Conservation (phyloP, 2,888 invertebrate genomes). For the Orthonychiurus folsomi region DNA sequence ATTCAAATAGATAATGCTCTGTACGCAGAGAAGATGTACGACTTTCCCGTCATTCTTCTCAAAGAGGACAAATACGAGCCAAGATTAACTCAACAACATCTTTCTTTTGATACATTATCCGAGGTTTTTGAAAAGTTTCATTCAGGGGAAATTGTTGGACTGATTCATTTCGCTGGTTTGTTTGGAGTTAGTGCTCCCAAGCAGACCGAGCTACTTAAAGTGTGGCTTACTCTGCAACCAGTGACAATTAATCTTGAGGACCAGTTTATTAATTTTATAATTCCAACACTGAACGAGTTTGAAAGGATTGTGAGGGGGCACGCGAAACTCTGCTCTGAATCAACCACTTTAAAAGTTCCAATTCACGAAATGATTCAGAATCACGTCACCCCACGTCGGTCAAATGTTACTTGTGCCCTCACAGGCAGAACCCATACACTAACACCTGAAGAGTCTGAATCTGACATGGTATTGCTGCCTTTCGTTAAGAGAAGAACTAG, state of each 20-base stretch:
- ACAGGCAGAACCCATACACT: neutral
- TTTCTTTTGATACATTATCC: neutral
- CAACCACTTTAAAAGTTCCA: too few species aligned
- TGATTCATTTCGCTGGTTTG: neutral
- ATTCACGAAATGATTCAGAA: too few species aligned
- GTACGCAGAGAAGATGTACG: slow-evolving; percentile 18
- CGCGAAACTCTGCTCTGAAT: too few species aligned
- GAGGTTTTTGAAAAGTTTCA: neutral
- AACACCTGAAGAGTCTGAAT: neutral
- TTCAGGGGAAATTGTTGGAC: too few species aligned
- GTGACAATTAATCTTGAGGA: slow-evolving; percentile 31
- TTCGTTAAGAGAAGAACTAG: neutral
- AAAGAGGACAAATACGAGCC: slow-evolving; percentile 23
- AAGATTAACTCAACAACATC: slow-evolving; percentile 6
- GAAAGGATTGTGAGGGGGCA: slow-evolving; percentile 13
- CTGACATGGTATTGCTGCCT: neutral
- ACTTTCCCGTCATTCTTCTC: slow-evolving; percentile 28
- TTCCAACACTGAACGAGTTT: slow-evolving; percentile 25
- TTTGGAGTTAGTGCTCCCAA: neutral
- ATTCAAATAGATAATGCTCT: slow-evolving; percentile 35
- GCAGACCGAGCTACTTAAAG: neutral
- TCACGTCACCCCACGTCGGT: too few species aligned
- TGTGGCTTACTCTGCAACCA: slow-evolving; percentile 19
- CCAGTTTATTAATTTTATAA: slow-evolving; percentile 23
- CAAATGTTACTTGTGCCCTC: too few species aligned